These are phyloP conservation scores for Bubo scandiacus DNA, from an alignment of 2,113 vertebrate species.

Conservation along the genomic window DNA sequence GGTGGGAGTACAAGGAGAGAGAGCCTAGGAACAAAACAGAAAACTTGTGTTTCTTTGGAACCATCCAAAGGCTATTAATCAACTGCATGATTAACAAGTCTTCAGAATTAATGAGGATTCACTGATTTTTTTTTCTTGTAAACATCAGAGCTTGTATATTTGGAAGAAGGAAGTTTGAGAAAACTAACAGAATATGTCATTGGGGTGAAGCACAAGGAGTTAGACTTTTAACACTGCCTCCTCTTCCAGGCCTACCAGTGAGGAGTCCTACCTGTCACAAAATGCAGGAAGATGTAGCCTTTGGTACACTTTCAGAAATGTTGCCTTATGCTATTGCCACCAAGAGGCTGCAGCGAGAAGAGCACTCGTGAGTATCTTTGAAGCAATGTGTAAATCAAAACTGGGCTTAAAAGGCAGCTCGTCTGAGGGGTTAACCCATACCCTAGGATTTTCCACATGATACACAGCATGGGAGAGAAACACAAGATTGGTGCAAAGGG, in stretches of 20 bases:
- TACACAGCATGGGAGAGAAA: not conserved
- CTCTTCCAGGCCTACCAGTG: not conserved
- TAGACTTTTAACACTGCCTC: not conserved
- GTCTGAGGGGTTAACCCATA: not conserved
- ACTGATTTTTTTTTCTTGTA: not conserved
- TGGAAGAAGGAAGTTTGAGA: not conserved
- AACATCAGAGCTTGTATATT: not conserved
- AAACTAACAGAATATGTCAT: not conserved
- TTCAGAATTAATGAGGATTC: not conserved
- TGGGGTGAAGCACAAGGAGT: not conserved
- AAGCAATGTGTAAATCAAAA: not conserved
- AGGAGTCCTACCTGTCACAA: not conserved
- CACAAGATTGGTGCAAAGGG: not conserved
- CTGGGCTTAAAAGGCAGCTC: not conserved
- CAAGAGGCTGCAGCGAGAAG: not conserved
- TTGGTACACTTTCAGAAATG: not conserved
- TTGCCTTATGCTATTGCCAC: not conserved
- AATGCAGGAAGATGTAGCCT: not conserved
- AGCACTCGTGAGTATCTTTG: not conserved
- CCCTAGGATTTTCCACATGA: not conserved
- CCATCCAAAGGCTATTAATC: not conserved
- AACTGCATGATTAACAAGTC: not conserved
- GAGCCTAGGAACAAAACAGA: not conserved
- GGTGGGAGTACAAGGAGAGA: not conserved
- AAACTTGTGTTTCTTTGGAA: not conserved